Percentiles rank a stretch among this genome's conserved stretches.
These are phyloP conservation scores for Rhinoraja longicauda DNA, from an alignment of 2,797 vertebrate species.

Conservation along the genomic window DNA sequence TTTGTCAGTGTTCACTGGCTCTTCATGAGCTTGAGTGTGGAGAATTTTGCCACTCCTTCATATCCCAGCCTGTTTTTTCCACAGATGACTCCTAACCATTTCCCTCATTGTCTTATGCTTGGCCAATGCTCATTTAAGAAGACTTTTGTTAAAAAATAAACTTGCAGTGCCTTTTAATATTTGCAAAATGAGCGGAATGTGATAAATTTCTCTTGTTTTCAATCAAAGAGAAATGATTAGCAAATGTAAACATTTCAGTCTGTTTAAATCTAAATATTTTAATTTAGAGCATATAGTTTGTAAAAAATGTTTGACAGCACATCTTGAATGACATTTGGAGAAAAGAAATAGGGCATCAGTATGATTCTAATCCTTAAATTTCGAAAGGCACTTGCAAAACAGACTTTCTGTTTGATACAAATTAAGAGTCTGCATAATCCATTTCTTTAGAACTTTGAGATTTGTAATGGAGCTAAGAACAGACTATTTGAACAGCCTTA, in stretches of 20 bases:
- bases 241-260: neutral
- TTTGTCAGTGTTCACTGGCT: neutral
- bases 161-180: neutral
- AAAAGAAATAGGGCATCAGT: neutral
- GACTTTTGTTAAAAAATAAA: neutral
- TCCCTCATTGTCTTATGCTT: neutral
- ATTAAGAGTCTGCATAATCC: neutral
- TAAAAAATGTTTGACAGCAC: neutral
- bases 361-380: neutral
- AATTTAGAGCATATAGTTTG: neutral
- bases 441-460: neutral
- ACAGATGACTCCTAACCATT: too few relatives aligned
- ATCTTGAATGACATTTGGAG: neutral
- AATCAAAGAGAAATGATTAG: neutral
- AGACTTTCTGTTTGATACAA: too few relatives aligned
- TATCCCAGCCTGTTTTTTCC: neutral
- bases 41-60: neutral
- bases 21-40: neutral
- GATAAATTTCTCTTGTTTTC: neutral
- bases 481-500: neutral
- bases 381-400: neutral
- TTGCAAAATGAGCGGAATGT: neutral
- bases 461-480: neutral
- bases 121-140: neutral
- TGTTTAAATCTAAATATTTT: neutral